Evolutionary conservation across 2,888 invertebrate genomes (phyloP).

Genomic region (Onchidella celtica): DNA sequence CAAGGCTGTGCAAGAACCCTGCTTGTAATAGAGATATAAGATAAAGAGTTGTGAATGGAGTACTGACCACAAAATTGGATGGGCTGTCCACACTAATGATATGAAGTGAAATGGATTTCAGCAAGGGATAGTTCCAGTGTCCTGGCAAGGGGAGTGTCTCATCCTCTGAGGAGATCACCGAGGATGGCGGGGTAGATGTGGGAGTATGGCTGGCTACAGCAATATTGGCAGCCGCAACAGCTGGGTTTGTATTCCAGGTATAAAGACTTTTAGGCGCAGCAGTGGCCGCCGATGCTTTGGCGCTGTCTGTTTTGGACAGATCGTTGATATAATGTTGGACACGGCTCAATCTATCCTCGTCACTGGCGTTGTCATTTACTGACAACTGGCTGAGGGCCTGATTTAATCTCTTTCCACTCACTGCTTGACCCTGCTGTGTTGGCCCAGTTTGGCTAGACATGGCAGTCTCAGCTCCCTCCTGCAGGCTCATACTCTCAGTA

Average conservation of each 20-base stretch:
- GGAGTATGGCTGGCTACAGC: not conserved
- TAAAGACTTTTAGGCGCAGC: not conserved
- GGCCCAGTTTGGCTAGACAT: not conserved
- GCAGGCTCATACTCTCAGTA: slow-evolving; percentile 9
- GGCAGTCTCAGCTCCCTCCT: not conserved
- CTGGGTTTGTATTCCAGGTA: slow-evolving; percentile 20
- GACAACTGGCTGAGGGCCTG: not conserved
- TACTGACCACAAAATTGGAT: slow-evolving; percentile 44
- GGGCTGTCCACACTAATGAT: slow-evolving; percentile 39
- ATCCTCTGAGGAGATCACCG: not conserved
- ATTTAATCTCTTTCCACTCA: not conserved
- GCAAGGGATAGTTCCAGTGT: slow-evolving; percentile 26
- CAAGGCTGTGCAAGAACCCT: too few species aligned
- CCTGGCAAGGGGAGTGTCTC: not conserved
- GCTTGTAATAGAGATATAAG: too few species aligned
- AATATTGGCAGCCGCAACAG: not conserved
- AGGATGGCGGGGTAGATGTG: not conserved
- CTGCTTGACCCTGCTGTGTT: not conserved
- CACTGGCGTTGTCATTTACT: not conserved
- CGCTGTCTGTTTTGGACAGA: not conserved
- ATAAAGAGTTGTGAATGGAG: too few species aligned
- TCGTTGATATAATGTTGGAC: slow-evolving; percentile 11
- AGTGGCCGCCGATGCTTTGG: not conserved
- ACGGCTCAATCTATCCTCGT: not conserved
- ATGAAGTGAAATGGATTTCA: slow-evolving; percentile 1